Percentiles rank a stretch among this genome's conserved stretches.
Conservation (phyloP, 2,797 vertebrate species). For the Hydrophis major region DNA sequence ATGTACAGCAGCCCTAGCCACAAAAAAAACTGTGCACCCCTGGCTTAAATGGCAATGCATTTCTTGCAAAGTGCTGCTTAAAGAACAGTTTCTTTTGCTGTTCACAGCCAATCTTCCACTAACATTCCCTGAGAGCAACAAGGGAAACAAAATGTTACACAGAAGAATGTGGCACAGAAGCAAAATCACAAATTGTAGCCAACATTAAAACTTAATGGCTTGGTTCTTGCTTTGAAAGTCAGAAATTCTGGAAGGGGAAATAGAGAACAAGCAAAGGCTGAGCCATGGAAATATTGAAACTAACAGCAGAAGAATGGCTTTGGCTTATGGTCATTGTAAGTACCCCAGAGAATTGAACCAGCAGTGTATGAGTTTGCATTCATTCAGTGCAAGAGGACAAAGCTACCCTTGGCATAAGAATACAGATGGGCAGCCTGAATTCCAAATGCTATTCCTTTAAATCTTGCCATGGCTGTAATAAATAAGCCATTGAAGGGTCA, state of each 20-base stretch:
- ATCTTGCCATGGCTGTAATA: conserved; percentile 35
- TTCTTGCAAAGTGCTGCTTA: not conserved
- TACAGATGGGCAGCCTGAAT: not conserved
- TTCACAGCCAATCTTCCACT: not conserved
- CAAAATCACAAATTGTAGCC: not conserved
- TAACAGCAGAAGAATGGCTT: not conserved
- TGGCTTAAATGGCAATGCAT: not conserved
- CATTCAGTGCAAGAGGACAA: not conserved
- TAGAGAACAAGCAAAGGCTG: not conserved
- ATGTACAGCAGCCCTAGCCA: not conserved
- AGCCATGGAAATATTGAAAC: not conserved
- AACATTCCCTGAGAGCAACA: not conserved
- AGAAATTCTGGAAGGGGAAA: not conserved
- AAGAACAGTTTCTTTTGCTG: not conserved
- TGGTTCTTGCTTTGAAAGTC: not conserved
- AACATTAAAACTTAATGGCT: not conserved
- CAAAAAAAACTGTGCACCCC: not conserved
- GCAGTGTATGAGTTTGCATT: not conserved
- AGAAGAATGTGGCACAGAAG: not conserved
- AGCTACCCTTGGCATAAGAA: not conserved
- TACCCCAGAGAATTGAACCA: not conserved
- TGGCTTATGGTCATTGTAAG: not conserved
- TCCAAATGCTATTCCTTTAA: conserved; percentile 25
- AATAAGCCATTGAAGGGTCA: conserved; percentile 14
- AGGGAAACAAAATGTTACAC: not conserved